These are phyloP conservation scores for Frieseomelitta varia DNA, from an alignment of 1,140 invertebrate species.

Conservation along the genomic window DNA sequence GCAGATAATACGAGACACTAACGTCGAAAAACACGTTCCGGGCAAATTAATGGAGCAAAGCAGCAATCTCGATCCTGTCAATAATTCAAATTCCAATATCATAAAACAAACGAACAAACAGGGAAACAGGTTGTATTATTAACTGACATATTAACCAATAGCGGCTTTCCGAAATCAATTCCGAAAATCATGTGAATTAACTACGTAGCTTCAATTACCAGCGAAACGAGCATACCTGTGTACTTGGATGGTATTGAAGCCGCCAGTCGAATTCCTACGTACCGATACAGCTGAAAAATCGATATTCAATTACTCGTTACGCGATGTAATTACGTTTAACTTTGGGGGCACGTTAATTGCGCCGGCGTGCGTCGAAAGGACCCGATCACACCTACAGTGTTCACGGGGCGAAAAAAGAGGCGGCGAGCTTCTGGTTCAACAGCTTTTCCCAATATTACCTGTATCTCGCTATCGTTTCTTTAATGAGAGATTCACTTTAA, in stretches of 20 bases:
- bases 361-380: neutral
- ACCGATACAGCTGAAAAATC: neutral
- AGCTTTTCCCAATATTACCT: no score
- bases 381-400: neutral
- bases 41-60: neutral
- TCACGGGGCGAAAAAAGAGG: no score
- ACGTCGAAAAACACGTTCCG: neutral
- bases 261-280: neutral
- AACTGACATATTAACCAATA: neutral
- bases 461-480: no score
- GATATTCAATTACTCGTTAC: conserved; percentile 28
- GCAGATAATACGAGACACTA: neutral
- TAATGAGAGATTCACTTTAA: no score
- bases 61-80: neutral
- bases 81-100: neutral
- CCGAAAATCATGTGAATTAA: neutral
- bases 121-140: neutral
- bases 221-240: no score
- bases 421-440: no score
- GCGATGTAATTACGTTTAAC: conserved; percentile 15
- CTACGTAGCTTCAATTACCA: neutral
- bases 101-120: no score
- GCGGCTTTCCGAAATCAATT: neutral
- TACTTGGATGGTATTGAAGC: neutral
- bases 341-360: conserved; percentile 2